Base-by-base conservation (phyloP, 1,140 invertebrate species). In the Drosophila tsacasi region DNA sequence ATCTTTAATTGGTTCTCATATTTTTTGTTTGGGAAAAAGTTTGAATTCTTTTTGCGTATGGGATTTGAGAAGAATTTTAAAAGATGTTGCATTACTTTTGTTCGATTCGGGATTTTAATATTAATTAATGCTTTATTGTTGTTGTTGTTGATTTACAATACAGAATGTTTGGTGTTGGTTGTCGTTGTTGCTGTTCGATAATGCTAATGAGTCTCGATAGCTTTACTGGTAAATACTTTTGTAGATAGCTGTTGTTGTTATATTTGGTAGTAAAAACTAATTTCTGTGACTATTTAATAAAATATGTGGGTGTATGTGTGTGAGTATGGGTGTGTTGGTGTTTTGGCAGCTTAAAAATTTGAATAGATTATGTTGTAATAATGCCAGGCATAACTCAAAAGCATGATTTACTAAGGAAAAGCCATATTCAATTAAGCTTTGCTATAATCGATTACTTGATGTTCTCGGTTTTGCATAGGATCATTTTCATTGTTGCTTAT, bases 331-430 rank as follows among this genome's bases (percentile, higher is more conserved):
- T 46, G 61, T 76, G 73, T 55, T 10, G 47, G 67, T 55, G 44
- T 72, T 23, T 58, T 35, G 66, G 67, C 54, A 73, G 67, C 67
- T 73, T 73, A 60, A 73, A 85, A 85, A 85, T 69, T 76, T 64
- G 74, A 81, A 72, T 72, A 67, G 74, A 80, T 75, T 65, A 81
- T 65, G 42, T 82, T 65, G 72, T 85, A 62, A 82, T 64, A 89
- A 77, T 89, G 85, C 67, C 83, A 87, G 85, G 83, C 83, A 87
- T 89, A 89, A 87, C 84, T 87, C 65, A 83, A 89, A 87, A 87
- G 81, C 77, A 87, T 89, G 83, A 89, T 89, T 89, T 73, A 77
- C 84, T 86, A 86, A 76, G 80, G 71, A 80, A 86, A 85, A 86
- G 82, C 82, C 82, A 85, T 85, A 78, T 85, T 69, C 76, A 72